Evolutionary conservation across 2,888 invertebrate species (phyloP).

Genomic region (Trichogramma dendrolimi): DNA sequence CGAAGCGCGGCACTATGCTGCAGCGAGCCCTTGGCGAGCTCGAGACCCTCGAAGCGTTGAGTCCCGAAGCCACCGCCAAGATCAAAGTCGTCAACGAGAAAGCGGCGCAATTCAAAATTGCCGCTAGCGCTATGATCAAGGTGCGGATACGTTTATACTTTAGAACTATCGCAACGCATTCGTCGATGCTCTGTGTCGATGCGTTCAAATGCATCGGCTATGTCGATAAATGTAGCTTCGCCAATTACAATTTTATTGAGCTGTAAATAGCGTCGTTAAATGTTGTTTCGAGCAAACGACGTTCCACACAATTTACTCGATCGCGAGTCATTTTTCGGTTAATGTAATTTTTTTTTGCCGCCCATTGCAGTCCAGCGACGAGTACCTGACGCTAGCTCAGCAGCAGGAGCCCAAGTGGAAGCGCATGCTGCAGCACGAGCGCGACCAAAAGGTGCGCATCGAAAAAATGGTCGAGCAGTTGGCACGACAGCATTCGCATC

Average conservation of each 20-base stretch:
- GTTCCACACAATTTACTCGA: not conserved
- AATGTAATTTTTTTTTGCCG: not conserved
- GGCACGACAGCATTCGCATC: conserved; percentile 91
- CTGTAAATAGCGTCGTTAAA: too few species aligned
- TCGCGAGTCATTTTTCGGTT: not conserved
- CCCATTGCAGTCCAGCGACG: conserved; percentile 73
- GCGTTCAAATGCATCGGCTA: not conserved
- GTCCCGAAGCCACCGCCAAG: conserved; percentile 66
- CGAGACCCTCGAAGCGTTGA: conserved; percentile 60
- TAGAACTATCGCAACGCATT: not conserved
- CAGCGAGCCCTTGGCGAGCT: conserved; percentile 77
- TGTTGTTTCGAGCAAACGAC: not conserved
- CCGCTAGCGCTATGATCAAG: conserved; percentile 95
- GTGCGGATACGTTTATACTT: conserved; percentile 55
- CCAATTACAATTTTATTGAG: not conserved
- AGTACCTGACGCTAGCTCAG: conserved; percentile 86
- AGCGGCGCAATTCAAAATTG: conserved; percentile 91
- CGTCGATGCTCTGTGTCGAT: not conserved
- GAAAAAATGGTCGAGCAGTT: conserved; percentile 97
- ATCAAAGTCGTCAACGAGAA: conserved; percentile 88
- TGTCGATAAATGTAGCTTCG: not conserved
- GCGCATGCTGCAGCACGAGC: conserved; percentile 86
- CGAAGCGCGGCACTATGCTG: conserved; percentile 80
- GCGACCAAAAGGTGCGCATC: conserved; percentile 85
- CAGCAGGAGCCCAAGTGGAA: conserved; percentile 90